Percentiles rank a stretch among this genome's conserved stretches.
Evolutionary conservation across 2,888 invertebrate genomes (phyloP).

Genomic region (Scrobipalpa costella): DNA sequence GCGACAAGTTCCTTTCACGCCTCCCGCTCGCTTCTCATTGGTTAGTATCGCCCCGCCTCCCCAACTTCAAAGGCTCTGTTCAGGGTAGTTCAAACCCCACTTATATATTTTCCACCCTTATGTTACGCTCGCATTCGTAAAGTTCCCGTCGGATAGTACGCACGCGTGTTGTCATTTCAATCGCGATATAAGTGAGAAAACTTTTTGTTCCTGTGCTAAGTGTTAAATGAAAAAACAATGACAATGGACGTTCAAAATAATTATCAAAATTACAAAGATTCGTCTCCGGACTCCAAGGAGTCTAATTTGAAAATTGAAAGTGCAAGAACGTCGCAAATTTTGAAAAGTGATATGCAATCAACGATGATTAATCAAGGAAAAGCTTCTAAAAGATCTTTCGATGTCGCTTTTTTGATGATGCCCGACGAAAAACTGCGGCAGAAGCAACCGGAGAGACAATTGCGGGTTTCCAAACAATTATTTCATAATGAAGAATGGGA

Average conservation of each 20-base stretch:
- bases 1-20: slow-evolving; percentile 58
- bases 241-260: slow-evolving; percentile 86
- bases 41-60: slow-evolving; percentile 64
- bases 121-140: slow-evolving; percentile 73
- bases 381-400: slow-evolving; percentile 89
- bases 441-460: slow-evolving; percentile 80
- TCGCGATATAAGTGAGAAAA: slow-evolving; percentile 76
- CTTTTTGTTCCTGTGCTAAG: slow-evolving; percentile 64
- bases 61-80: slow-evolving; percentile 66
- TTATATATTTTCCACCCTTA: slow-evolving; percentile 81
- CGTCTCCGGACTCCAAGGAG: slow-evolving; percentile 74
- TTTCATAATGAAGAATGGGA: slow-evolving; percentile 76
- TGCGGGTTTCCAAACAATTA: slow-evolving; percentile 75
- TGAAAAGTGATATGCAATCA: slow-evolving; percentile 65
- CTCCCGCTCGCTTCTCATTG: slow-evolving; percentile 65
- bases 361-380: slow-evolving; percentile 61
- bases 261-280: slow-evolving; percentile 74
- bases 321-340: slow-evolving; percentile 72
- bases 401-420: slow-evolving; percentile 94
- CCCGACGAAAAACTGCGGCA: slow-evolving; percentile 90
- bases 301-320: slow-evolving; percentile 70
- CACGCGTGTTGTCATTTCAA: slow-evolving; percentile 61
- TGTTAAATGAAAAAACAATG: slow-evolving; percentile 79
- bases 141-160: slow-evolving; percentile 66
- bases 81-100: slow-evolving; percentile 76